phyloP scores from a whole-genome alignment of 92 coral and sea anemone genomes.

The Palythoa heliodiscus region DNA sequence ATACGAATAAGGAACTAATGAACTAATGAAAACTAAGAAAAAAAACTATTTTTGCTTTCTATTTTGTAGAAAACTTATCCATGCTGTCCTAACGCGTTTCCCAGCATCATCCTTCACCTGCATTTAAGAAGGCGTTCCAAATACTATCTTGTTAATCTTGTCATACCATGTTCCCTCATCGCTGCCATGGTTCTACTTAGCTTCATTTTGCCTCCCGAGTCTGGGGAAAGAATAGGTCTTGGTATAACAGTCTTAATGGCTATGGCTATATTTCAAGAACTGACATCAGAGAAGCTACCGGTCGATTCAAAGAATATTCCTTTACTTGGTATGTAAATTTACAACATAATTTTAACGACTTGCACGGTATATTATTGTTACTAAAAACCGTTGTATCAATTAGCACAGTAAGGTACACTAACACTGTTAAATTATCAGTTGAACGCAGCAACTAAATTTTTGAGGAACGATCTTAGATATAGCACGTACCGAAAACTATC shows the following conservation, averaged over 20 bases:
- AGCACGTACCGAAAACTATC: too few relatives aligned
- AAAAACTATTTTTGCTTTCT: neutral
- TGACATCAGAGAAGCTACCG: constrained; percentile 82
- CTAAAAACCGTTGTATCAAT: too few relatives aligned
- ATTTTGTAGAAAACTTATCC: constrained; percentile 53
- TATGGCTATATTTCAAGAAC: constrained; percentile 91
- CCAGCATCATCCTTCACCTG: constrained; percentile 64
- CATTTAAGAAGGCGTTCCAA: constrained; percentile 73
- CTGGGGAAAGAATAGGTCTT: constrained; percentile 83
- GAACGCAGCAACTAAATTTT: too few relatives aligned
- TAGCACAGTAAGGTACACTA: too few relatives aligned
- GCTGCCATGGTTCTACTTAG: constrained; percentile 81
- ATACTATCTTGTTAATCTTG: constrained; percentile 79
- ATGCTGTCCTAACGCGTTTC: constrained; percentile 74
- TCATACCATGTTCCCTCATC: constrained; percentile 84
- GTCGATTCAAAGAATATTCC: constrained; percentile 78
- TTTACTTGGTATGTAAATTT: constrained; percentile 59
- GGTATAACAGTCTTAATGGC: constrained; percentile 91
- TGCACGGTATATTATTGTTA: too few relatives aligned
- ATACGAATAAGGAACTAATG: neutral
- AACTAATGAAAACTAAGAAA: neutral
- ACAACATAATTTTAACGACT: too few relatives aligned
- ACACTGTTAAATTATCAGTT: too few relatives aligned
- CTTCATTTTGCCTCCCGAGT: constrained; percentile 84
- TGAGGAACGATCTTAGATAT: too few relatives aligned